Evolutionary conservation across 1,140 invertebrate species (phyloP).

Genomic region (Trichogramma pretiosum): DNA sequence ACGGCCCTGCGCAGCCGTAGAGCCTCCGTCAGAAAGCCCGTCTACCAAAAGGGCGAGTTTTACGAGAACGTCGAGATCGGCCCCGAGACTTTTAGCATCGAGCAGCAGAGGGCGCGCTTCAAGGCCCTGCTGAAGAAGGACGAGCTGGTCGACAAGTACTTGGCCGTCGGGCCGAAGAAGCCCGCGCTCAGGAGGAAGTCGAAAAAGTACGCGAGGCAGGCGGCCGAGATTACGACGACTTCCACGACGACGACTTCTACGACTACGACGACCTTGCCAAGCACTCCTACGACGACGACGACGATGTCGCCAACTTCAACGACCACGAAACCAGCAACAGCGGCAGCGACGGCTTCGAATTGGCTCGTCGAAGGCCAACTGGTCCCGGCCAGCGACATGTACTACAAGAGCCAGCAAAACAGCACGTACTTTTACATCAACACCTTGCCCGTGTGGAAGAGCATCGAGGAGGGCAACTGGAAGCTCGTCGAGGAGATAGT

Average conservation of each 20-base stretch:
- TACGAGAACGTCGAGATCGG: slow-evolving; percentile 1
- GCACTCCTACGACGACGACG: no score
- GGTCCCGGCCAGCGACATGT: slow-evolving; percentile 27
- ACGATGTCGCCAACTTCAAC: no score
- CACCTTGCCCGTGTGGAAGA: slow-evolving; percentile 46
- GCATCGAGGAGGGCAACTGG: slow-evolving; percentile 60
- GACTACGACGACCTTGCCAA: no score
- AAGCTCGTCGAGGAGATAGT: slow-evolving; percentile 42
- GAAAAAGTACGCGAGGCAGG: no score
- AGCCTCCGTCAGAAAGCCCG: background rate
- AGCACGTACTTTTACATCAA: slow-evolving; percentile 11
- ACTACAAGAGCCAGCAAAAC: slow-evolving; percentile 5
- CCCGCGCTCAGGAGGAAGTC: no score
- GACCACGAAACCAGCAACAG: no score
- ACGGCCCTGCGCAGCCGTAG: background rate
- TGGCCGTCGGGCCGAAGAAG: no score
- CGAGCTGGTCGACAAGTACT: background rate
- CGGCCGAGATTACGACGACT: background rate
- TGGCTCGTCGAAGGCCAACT: slow-evolving; percentile 20
- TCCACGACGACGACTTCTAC: background rate
- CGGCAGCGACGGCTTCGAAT: no score
- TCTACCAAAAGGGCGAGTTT: slow-evolving; percentile 1
- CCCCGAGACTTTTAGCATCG: background rate
- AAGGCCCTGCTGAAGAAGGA: background rate
- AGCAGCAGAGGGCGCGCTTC: background rate